Evolutionary conservation across 2,888 invertebrate species (phyloP), one percentile per base, ranked within the genome.

Genomic region (Boloria euphrosyne): DNA sequence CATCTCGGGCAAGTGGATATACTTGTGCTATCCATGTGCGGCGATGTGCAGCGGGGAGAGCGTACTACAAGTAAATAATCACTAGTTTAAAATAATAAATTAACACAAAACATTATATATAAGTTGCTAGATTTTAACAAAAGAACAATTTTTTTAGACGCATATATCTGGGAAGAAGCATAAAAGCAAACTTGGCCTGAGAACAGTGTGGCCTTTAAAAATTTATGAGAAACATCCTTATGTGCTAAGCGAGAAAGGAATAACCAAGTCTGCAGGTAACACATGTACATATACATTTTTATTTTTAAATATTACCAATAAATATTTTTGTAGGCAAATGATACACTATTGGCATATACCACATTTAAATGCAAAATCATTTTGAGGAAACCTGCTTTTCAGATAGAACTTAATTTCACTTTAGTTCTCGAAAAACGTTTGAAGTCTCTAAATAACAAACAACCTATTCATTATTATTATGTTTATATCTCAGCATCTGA

Each of bases 21-120:
- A 93, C 74, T 75, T 91, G 70, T 93, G 93, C 80, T 93, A 86
- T 74, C 91, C 93, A 4, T 93, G 93, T 75, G 91, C 90, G 2
- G 93, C 93, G 3, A 81, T 87, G 31, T 92, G 92, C 79, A 87
- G 85, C 71, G 91, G 92, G 27, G 91, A 92, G 77, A 77, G 74
- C 54, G 83, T 88, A 50, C 70, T 93, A 71, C 92, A 92, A 89
- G 93, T 91, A 57, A 69, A 54, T 63, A 27, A 22, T n/a, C 31
- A 38, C 31, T 31, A 7, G 13, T 16, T 50, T 50, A 18, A 50
- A 17, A 13, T 18, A 18, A 18, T 10, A 18, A 60, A 43, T 38
- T 22, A 31, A 6, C 16, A 38, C 17, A 43, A 17, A 16, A 14
- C 52, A 13, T 14, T n/a, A 60, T 38, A 60, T 38, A 13, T 50